Conservation (phyloP, 2,797 vertebrate genomes). For the Crenichthys baileyi region DNA sequence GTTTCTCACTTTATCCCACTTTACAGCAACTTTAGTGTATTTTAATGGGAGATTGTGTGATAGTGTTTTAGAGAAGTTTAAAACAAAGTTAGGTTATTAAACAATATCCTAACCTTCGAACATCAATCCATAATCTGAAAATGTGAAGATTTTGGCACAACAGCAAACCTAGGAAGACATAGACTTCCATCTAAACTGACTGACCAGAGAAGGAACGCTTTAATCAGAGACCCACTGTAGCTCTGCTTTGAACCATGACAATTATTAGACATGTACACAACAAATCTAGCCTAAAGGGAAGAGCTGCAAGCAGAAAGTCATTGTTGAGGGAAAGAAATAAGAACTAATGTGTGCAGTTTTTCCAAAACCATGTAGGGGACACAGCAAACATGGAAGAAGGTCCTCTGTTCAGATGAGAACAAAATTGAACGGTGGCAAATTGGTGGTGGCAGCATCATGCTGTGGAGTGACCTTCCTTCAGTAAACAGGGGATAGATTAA, state of each 20-base stretch:
- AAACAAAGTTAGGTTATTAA: no score
- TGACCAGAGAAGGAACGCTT: no score
- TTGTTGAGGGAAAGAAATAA: not conserved
- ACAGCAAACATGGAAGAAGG: not conserved
- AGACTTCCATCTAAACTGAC: no score
- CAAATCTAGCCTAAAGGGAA: not conserved
- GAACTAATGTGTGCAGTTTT: not conserved
- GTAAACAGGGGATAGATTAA: not conserved
- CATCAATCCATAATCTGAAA: no score
- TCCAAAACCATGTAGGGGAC: no score
- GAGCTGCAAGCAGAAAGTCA: not conserved
- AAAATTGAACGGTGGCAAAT: no score
- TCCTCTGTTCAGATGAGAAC: not conserved
- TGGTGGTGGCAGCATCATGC: not conserved
- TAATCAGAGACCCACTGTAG: no score
- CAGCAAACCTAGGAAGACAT: no score
- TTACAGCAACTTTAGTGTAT: not conserved
- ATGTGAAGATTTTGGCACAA: no score
- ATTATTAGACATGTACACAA: not conserved
- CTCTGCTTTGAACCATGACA: no score
- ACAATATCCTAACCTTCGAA: no score
- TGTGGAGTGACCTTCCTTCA: not conserved
- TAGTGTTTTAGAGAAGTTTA: no score
- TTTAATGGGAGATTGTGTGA: not conserved
- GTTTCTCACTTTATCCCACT: not conserved